A percentile compares a stretch with the other conserved stretches of the same genome.
Evolutionary conservation across 2,113 vertebrate genomes (phyloP).

Genomic region (Phylloscopus whistleri): DNA sequence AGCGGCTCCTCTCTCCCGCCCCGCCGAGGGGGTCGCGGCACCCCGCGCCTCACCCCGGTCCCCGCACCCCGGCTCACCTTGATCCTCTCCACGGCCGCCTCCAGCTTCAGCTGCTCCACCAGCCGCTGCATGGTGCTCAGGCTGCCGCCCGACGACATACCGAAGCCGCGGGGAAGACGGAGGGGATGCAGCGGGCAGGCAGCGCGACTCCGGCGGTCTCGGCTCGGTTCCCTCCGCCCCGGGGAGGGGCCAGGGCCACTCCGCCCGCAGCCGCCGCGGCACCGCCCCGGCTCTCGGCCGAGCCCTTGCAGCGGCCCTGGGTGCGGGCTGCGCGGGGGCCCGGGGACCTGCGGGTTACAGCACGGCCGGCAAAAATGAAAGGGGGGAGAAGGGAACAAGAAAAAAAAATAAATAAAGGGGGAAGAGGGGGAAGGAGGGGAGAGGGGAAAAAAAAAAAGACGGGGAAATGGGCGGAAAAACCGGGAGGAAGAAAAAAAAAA

Average conservation of each 20-base stretch:
- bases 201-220: no score
- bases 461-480: rapidly evolving
- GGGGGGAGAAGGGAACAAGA: no score
- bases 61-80: slow-evolving; percentile 73
- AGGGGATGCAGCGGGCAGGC: rapidly evolving
- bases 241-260: background rate
- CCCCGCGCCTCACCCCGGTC: no score
- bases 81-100: slow-evolving; percentile 89
- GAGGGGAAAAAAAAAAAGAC: rapidly evolving
- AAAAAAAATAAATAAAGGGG: no score
- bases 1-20: background rate
- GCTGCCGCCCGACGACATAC: slow-evolving; percentile 86
- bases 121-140: slow-evolving; percentile 82
- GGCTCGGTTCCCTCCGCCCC: background rate
- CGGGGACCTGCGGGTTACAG: background rate
- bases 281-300: background rate
- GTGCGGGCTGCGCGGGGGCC: rapidly evolving
- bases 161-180: background rate
- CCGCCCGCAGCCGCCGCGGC: background rate
- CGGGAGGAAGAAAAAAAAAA: no score
- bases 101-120: slow-evolving; percentile 89
- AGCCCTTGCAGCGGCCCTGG: rapidly evolving
- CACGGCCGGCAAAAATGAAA: background rate
- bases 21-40: background rate
- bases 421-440: no score